Conservation (phyloP, 2,797 vertebrate genomes). For the Urosaurus nigricauda region DNA sequence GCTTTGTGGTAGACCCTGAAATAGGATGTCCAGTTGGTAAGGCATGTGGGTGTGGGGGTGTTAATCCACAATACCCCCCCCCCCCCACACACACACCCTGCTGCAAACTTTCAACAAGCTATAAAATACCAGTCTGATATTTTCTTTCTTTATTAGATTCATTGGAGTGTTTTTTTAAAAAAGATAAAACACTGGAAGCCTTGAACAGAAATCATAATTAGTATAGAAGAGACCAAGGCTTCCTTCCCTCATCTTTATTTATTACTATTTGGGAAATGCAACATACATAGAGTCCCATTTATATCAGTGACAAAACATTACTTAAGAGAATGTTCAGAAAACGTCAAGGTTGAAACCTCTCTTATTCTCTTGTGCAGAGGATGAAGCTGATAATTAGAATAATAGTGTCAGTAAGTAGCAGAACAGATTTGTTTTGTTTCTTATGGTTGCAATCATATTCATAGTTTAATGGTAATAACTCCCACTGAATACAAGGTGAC, state of each 20-base stretch:
- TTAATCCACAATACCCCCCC: neutral
- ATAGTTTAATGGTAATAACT: neutral
- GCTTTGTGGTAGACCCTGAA: neutral
- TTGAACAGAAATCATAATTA: no score
- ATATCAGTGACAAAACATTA: constrained; percentile 4
- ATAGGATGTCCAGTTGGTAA: neutral
- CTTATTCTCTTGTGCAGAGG: neutral
- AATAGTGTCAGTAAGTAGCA: neutral
- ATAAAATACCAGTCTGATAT: neutral
- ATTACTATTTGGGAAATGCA: constrained; percentile 7
- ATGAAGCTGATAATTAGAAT: neutral
- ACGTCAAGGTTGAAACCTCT: constrained; percentile 23
- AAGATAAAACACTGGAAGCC: neutral
- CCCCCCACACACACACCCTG: neutral
- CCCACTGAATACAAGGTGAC: neutral
- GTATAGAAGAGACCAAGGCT: neutral
- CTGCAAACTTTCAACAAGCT: neutral
- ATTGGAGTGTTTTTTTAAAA: neutral
- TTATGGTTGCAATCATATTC: neutral
- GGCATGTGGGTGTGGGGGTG: neutral
- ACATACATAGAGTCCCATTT: neutral
- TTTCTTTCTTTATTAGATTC: neutral
- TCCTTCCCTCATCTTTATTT: neutral
- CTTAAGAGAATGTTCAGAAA: constrained; percentile 7
- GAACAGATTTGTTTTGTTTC: neutral